Conservation (phyloP, 1,140 invertebrate genomes). For the Archivesica marissinica region DNA sequence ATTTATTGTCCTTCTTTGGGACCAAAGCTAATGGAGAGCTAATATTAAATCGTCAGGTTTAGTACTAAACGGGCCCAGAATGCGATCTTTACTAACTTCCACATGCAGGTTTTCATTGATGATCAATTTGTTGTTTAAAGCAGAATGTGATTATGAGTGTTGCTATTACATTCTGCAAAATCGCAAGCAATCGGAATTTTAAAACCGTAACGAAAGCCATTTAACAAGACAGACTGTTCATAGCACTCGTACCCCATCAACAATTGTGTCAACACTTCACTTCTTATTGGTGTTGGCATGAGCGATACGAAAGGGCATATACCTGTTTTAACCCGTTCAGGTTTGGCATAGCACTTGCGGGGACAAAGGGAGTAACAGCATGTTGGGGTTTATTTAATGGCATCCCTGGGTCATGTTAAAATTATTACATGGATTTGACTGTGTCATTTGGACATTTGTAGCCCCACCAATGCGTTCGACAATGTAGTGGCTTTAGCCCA, state of each 20-base stretch:
- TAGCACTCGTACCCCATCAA: not conserved
- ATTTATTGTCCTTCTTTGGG: no score
- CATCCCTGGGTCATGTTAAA: not conserved
- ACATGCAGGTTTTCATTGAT: no score
- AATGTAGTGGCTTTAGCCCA: no score
- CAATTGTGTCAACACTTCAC: not conserved
- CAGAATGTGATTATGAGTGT: not conserved
- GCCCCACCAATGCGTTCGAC: no score
- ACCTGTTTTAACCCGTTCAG: not conserved
- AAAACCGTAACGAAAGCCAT: not conserved
- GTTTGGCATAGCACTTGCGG: not conserved
- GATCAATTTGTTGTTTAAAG: not conserved
- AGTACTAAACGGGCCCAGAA: not conserved
- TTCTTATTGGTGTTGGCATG: constrained; percentile 6
- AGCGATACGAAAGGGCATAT: not conserved
- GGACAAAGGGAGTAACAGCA: not conserved
- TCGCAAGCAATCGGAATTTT: not conserved
- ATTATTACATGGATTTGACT: not conserved
- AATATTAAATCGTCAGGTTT: not conserved
- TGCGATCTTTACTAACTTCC: no score
- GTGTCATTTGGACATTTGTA: no score
- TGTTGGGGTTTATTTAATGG: not conserved
- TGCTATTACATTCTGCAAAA: not conserved
- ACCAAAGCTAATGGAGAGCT: not conserved
- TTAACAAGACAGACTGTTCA: not conserved